Percentiles rank a stretch among this genome's conserved stretches.
These are phyloP conservation scores for Scomberomorus guttatus DNA, from an alignment of 2,797 vertebrate genomes.

Conservation along the genomic window DNA sequence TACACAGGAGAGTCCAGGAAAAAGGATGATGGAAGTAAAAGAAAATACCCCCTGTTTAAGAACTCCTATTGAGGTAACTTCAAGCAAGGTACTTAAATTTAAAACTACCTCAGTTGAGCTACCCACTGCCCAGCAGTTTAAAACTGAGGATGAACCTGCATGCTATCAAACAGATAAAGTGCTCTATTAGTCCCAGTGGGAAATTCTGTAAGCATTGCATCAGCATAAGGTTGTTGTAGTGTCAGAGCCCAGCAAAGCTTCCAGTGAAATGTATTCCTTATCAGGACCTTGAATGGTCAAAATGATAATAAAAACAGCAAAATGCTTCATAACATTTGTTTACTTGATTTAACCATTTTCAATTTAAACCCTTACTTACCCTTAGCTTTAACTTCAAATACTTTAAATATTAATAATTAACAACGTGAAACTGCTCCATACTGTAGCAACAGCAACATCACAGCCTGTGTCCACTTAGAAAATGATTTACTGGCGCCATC, in stretches of 20 bases:
- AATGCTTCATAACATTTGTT: not conserved
- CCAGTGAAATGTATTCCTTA: not conserved
- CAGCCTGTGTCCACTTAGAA: not conserved
- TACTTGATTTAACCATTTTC: not conserved
- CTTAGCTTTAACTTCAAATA: not conserved
- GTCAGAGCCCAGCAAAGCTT: not conserved
- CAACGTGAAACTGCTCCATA: not conserved
- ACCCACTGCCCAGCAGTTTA: not conserved
- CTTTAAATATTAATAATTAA: not conserved
- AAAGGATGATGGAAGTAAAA: not conserved
- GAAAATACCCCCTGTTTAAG: not conserved
- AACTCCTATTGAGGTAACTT: not conserved
- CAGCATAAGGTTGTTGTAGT: not conserved
- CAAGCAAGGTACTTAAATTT: not conserved
- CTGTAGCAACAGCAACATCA: not conserved
- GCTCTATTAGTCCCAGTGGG: constrained; percentile 4
- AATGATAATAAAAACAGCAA: not conserved
- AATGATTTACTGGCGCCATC: constrained; percentile 52
- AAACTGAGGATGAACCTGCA: not conserved
- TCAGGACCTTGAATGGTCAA: not conserved
- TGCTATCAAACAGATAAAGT: constrained; percentile 2
- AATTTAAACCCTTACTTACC: not conserved
- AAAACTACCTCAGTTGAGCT: not conserved
- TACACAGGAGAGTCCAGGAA: not conserved
- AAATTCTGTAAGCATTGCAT: constrained; percentile 20